Percentiles rank a stretch among this genome's conserved stretches.
These are phyloP conservation scores for Phortica variegata DNA, from an alignment of 1,140 invertebrate genomes.

Conservation along the genomic window DNA sequence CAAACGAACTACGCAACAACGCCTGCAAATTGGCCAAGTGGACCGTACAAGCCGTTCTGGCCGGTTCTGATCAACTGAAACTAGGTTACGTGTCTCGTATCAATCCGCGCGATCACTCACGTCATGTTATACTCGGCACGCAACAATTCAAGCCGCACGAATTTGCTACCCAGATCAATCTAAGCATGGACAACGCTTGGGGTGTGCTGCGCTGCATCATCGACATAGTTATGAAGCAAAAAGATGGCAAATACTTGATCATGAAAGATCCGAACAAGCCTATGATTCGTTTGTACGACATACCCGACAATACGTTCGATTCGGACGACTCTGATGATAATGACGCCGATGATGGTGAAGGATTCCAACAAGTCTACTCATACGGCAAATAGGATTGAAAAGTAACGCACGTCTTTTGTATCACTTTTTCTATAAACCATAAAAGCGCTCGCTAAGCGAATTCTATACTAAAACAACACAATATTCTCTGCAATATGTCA, in stretches of 20 bases:
- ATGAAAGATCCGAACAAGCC: conserved; percentile 99
- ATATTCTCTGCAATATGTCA: too few relatives aligned
- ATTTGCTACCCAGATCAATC: conserved; percentile 97
- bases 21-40: conserved; percentile 98
- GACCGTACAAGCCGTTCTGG: conserved; percentile 95
- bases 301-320: conserved; percentile 97
- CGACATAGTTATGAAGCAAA: conserved; percentile 97
- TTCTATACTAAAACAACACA: too few relatives aligned
- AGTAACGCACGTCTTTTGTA: too few relatives aligned
- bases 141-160: conserved; percentile 98
- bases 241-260: conserved; percentile 96
- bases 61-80: conserved; percentile 96
- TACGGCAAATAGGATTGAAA: too few relatives aligned
- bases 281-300: conserved; percentile 93
- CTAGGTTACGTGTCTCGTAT: conserved; percentile 97
- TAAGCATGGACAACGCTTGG: conserved; percentile 99
- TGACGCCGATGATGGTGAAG: conserved; percentile 75
- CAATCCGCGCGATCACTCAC: conserved; percentile 89
- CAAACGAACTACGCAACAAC: conserved; percentile 98
- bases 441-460: too few relatives aligned
- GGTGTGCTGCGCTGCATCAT: conserved; percentile 97
- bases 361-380: conserved; percentile 52
- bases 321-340: conserved; percentile 90
- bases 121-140: conserved; percentile 96
- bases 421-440: too few relatives aligned